phyloP scores from a whole-genome alignment of 2,797 vertebrate genomes.

The Halcyon leucocephala region DNA sequence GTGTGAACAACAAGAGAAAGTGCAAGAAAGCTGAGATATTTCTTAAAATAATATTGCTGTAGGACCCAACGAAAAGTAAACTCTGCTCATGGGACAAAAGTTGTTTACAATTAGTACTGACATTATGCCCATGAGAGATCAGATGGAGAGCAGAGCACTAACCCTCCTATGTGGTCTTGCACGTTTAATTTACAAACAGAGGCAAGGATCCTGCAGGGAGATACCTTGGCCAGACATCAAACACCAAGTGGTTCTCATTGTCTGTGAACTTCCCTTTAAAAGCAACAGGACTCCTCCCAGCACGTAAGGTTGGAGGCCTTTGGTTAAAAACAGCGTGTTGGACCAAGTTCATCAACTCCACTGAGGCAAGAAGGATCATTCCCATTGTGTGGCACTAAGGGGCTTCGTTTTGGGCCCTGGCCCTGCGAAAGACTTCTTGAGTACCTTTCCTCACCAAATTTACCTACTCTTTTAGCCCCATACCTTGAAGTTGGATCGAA shows the following conservation, averaged over 20 bases:
- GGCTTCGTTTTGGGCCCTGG: not conserved
- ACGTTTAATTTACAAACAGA: constrained; percentile 33
- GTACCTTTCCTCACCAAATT: not conserved
- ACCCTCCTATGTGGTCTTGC: not conserved
- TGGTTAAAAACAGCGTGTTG: not conserved
- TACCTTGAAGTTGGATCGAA: not conserved
- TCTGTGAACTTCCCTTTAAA: constrained; percentile 41
- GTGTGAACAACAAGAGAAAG: constrained; percentile 54
- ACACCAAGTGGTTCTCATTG: constrained; percentile 4
- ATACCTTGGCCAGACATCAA: constrained; percentile 16
- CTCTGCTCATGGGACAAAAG: not conserved
- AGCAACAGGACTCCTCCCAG: not conserved
- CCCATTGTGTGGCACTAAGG: not conserved
- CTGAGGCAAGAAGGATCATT: not conserved
- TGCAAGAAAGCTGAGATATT: constrained; percentile 4
- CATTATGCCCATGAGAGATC: not conserved
- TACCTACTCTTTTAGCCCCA: not conserved
- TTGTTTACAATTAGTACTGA: constrained; percentile 28
- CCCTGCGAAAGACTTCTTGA: not conserved
- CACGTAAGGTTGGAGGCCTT: not conserved
- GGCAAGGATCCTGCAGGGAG: not conserved
- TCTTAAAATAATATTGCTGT: constrained; percentile 53
- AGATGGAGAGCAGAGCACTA: constrained; percentile 25
- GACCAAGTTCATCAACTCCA: not conserved
- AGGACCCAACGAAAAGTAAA: constrained; percentile 28